Evolutionary conservation across 2,113 vertebrate genomes (phyloP).

Genomic region (Leptocoma aspasia): DNA sequence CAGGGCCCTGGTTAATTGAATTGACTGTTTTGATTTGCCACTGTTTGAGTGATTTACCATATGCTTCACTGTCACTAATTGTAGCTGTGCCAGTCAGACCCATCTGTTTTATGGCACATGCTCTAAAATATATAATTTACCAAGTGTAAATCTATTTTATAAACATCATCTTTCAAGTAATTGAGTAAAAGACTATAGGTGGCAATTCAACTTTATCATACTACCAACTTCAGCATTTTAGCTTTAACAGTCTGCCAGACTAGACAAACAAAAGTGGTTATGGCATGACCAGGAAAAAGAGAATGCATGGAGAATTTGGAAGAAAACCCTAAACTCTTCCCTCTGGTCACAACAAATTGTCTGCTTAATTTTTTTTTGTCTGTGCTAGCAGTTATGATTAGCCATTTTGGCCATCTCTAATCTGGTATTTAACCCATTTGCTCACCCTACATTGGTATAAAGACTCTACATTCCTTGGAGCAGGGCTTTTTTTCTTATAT

Average conservation of each 20-base stretch:
- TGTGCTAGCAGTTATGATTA: not conserved
- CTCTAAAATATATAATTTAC: not conserved
- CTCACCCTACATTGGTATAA: not conserved
- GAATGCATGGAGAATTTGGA: not conserved
- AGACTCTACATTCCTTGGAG: not conserved
- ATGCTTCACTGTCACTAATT: not conserved
- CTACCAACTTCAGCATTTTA: not conserved
- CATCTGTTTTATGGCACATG: not conserved
- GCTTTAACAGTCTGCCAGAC: not conserved
- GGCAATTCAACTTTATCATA: not conserved
- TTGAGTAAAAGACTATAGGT: not conserved
- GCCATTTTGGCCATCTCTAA: not conserved
- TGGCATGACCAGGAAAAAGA: not conserved
- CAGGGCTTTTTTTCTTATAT: not conserved
- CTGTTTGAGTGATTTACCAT: not conserved
- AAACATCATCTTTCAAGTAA: not conserved
- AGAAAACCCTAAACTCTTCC: not conserved
- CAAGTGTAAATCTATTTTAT: not conserved
- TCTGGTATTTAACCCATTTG: not conserved
- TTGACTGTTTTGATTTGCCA: not conserved
- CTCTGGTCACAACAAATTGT: not conserved
- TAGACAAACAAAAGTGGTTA: not conserved
- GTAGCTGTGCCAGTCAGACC: not conserved
- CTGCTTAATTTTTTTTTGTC: not conserved
- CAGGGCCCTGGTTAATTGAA: not conserved